Conservation (phyloP, 2,113 vertebrate species). For the Lanius collurio region DNA sequence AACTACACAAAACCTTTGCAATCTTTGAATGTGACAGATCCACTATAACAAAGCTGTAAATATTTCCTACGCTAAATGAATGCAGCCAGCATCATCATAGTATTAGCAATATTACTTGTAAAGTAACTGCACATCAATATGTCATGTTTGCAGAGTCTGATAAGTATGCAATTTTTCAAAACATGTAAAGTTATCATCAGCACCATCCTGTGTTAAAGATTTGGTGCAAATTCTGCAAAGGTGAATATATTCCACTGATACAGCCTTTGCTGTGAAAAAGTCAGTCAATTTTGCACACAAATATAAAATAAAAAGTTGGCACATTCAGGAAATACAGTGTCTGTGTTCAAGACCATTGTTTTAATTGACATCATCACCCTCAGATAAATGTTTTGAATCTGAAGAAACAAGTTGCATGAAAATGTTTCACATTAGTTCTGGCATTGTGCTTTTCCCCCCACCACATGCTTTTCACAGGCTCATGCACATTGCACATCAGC, state of each 20-base stretch:
- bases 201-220: conserved; percentile 71
- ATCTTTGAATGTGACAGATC: conserved; percentile 71
- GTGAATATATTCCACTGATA: conserved; percentile 75
- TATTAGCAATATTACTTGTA: conserved; percentile 74
- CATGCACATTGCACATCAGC: conserved; percentile 33
- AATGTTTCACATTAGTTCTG: conserved; percentile 60
- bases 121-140: conserved; percentile 75
- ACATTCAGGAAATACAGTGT: conserved; percentile 76
- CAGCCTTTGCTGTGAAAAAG: conserved; percentile 67
- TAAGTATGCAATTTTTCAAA: conserved; percentile 61
- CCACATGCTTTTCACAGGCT: conserved; percentile 60
- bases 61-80: conserved; percentile 77
- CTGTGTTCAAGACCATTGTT: conserved; percentile 48
- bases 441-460: conserved; percentile 77
- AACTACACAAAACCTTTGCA: conserved; percentile 72
- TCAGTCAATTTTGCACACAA: conserved; percentile 56
- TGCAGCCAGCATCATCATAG: conserved; percentile 73
- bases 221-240: conserved; percentile 78
- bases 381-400: conserved; percentile 42
- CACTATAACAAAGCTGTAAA: conserved; percentile 74
- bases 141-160: conserved; percentile 71
- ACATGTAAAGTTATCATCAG: conserved; percentile 72
- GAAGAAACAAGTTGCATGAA: conserved; percentile 53
- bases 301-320: conserved; percentile 74
- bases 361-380: conserved; percentile 42